phyloP scores from a whole-genome alignment of 2,113 vertebrate genomes.

The Orientallactaga bullata region DNA sequence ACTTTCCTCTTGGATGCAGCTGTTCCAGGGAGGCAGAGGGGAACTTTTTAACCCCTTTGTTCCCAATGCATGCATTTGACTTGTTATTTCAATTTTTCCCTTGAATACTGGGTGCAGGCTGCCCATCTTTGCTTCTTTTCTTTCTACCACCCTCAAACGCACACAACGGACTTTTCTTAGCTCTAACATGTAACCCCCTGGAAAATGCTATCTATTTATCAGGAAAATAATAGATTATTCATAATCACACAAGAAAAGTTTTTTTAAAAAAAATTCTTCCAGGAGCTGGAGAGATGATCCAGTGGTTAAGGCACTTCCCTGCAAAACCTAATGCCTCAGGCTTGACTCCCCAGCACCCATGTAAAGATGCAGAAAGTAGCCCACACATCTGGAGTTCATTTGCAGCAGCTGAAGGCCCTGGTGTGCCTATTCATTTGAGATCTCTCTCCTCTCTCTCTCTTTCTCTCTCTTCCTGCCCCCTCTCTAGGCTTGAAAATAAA shows the following conservation, averaged over 20 bases:
- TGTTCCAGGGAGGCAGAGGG: background rate
- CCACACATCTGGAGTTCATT: no score
- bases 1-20: constrained; percentile 60
- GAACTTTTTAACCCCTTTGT: constrained; percentile 57
- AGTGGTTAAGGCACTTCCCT: no score
- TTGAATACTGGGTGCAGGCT: background rate
- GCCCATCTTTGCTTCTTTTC: background rate
- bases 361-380: no score
- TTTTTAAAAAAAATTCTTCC: background rate
- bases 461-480: no score
- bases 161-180: background rate
- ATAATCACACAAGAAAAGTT: background rate
- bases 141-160: background rate
- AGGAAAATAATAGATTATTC: constrained; percentile 21
- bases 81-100: background rate
- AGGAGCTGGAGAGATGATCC: no score
- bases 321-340: no score
- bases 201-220: background rate
- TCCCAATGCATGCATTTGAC: background rate
- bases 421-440: no score
- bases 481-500: no score
- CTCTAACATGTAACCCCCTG: background rate
- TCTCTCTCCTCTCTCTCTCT: no score
- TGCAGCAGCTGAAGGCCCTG: no score
- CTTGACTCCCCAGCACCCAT: no score